Percentiles rank a stretch among this genome's conserved stretches.
Evolutionary conservation across 2,888 invertebrate genomes (phyloP).

Genomic region (Carpatolechia fugitivella): DNA sequence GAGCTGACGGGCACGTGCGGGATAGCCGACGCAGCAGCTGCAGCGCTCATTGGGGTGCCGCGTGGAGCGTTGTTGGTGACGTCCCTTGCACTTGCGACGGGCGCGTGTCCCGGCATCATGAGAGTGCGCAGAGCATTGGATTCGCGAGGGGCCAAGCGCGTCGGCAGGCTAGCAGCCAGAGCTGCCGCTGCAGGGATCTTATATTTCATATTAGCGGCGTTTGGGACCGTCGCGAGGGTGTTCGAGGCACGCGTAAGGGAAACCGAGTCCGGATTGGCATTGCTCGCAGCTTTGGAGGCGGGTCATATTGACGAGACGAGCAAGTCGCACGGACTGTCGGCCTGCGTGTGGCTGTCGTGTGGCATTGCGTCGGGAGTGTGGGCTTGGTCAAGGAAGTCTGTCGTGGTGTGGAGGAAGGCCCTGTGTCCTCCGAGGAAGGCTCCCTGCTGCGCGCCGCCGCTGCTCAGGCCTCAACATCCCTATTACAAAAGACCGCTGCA

Average conservation of each 20-base stretch:
- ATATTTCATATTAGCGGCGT: slow-evolving; percentile 85
- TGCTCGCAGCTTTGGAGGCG: slow-evolving; percentile 72
- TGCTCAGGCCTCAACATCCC: slow-evolving; percentile 56
- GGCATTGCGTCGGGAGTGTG: slow-evolving; percentile 81
- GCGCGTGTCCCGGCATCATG: slow-evolving; percentile 87
- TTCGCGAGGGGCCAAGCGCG: slow-evolving; percentile 81
- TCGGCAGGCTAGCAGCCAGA: slow-evolving; percentile 85
- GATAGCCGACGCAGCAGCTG: slow-evolving; percentile 80
- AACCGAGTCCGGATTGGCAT: slow-evolving; percentile 59
- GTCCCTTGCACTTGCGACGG: slow-evolving; percentile 85
- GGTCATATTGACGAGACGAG: slow-evolving; percentile 40
- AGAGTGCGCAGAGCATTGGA: slow-evolving; percentile 82
- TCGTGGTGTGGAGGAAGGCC: slow-evolving; percentile 78
- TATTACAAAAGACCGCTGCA: slow-evolving; percentile 68
- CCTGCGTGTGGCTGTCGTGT: slow-evolving; percentile 80
- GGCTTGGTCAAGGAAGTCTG: slow-evolving; percentile 82
- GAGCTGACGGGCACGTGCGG: slow-evolving; percentile 91
- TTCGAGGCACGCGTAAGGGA: slow-evolving; percentile 79
- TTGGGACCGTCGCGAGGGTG: slow-evolving; percentile 84
- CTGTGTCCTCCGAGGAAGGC: slow-evolving; percentile 70
- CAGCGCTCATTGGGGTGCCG: slow-evolving; percentile 82
- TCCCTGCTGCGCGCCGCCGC: slow-evolving; percentile 57
- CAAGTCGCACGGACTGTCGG: slow-evolving; percentile 60
- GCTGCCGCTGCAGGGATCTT: slow-evolving; percentile 88
- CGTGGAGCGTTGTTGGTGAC: slow-evolving; percentile 81